These are phyloP conservation scores for Gallinago media DNA, from an alignment of 2,113 vertebrate species.

Conservation along the genomic window DNA sequence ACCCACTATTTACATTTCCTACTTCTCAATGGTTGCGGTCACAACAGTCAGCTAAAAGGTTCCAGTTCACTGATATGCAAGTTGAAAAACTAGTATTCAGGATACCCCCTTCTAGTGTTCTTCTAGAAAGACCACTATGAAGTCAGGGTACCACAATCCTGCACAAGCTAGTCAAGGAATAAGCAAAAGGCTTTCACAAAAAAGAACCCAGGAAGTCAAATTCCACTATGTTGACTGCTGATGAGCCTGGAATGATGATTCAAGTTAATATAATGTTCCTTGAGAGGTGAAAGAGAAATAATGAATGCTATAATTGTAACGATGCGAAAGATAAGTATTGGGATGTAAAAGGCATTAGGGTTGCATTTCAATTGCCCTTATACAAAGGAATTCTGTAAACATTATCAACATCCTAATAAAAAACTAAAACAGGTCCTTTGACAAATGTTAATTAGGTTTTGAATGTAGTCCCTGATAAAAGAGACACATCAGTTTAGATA, in stretches of 20 bases:
- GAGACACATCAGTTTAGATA: neutral
- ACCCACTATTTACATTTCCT: neutral
- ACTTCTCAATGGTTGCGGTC: neutral
- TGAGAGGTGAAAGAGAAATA: neutral
- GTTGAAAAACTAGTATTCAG: neutral
- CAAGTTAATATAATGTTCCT: neutral
- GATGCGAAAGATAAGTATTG: neutral
- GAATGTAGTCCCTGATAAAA: neutral
- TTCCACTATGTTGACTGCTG: neutral
- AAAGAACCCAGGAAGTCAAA: neutral
- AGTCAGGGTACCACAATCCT: neutral
- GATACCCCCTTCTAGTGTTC: neutral
- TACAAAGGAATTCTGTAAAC: conserved; percentile 19
- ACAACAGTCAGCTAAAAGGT: neutral
- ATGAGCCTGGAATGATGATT: neutral
- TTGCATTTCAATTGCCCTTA: neutral
- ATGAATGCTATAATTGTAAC: too few relatives aligned
- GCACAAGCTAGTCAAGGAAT: neutral
- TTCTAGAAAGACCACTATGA: neutral
- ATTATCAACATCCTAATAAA: neutral
- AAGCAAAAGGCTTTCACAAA: neutral
- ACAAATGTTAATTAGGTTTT: neutral
- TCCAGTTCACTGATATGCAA: neutral
- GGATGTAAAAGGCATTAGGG: neutral
- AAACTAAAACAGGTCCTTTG: neutral